A percentile compares a stretch with the other conserved stretches of the same genome.
Conservation (phyloP, 1,140 invertebrate species). For the Kradibia gibbosae region DNA sequence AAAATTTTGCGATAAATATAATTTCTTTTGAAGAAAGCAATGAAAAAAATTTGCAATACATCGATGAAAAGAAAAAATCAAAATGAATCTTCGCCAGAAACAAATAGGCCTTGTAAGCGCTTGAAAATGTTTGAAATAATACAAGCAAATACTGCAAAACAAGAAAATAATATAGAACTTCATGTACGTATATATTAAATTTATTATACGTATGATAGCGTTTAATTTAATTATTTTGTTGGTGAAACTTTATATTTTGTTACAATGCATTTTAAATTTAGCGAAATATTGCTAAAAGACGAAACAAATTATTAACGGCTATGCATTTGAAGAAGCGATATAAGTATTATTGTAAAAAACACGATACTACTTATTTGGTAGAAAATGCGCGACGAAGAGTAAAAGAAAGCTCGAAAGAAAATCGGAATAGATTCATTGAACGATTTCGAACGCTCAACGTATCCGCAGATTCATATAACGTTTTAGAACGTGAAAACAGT, state of each 20-base stretch:
- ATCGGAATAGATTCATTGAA: conserved; percentile 34
- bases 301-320: conserved; percentile 16
- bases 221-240: background rate
- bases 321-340: conserved; percentile 35
- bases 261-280: background rate
- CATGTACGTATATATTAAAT: conserved; percentile 5
- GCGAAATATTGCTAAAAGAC: background rate
- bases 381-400: conserved; percentile 22
- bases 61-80: conserved; percentile 2
- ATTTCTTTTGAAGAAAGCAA: background rate
- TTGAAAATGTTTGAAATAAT: conserved; percentile 30
- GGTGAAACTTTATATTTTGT: background rate
- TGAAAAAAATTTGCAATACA: background rate
- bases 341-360: conserved; percentile 44
- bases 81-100: background rate
- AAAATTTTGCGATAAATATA: background rate
- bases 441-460: conserved; percentile 29
- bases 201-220: background rate
- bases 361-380: conserved; percentile 22
- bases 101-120: background rate
- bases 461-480: background rate
- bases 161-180: background rate
- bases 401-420: conserved; percentile 35
- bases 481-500: background rate
- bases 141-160: background rate